Conservation (phyloP, 1,140 invertebrate species). For the Hypsibius dujardini region DNA sequence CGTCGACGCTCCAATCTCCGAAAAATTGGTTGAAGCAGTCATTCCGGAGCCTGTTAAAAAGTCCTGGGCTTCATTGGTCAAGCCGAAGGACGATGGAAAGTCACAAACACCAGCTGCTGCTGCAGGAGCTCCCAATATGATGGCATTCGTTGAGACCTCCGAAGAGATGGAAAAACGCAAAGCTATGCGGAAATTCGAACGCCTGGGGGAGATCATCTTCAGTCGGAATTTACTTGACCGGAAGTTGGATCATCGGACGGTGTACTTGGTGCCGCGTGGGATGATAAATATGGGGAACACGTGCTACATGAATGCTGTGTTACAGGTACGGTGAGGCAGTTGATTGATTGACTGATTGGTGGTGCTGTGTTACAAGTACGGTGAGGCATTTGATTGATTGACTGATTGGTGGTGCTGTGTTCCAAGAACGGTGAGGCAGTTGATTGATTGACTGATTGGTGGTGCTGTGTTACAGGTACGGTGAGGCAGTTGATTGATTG, state of each 20-base stretch:
- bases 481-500: too few species aligned
- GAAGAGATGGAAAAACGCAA: neutral
- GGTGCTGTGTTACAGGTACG: too few species aligned
- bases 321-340: neutral
- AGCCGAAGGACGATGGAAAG: neutral
- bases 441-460: too few species aligned
- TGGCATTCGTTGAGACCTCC: conserved; percentile 1
- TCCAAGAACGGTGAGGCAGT: too few species aligned
- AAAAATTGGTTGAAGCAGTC: too few species aligned
- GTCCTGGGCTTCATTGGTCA: neutral
- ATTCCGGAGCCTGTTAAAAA: neutral
- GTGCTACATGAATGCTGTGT: conserved; percentile 1
- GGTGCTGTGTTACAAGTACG: too few species aligned
- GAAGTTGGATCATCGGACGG: neutral
- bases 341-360: too few species aligned
- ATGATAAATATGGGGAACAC: conserved; percentile 6
- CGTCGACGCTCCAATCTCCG: too few species aligned
- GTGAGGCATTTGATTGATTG: too few species aligned
- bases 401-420: too few species aligned
- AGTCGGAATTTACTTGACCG: neutral
- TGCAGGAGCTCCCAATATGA: neutral
- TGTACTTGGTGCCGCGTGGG: neutral
- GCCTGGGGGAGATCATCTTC: neutral
- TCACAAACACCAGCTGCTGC: neutral
- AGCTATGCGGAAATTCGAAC: neutral